Evolutionary conservation across 2,113 vertebrate genomes (phyloP).

Genomic region (Loxodonta africana): DNA sequence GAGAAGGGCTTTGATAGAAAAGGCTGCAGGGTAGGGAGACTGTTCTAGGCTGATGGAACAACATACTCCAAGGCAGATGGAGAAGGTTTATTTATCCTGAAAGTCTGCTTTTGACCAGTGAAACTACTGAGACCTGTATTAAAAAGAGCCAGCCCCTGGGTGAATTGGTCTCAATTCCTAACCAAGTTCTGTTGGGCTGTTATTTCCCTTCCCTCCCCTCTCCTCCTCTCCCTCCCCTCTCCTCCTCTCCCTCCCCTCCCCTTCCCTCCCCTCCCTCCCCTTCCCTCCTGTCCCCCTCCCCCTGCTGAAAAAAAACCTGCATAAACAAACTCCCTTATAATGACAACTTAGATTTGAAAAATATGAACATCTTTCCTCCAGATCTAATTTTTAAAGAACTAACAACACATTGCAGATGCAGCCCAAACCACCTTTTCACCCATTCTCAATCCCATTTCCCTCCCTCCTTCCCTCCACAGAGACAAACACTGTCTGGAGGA

Average conservation of each 20-base stretch:
- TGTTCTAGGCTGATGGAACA: not conserved
- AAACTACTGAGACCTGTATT: not conserved
- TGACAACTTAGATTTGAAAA: not conserved
- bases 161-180: not conserved
- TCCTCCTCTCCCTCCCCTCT: not conserved
- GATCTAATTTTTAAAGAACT: slow-evolving; percentile 17
- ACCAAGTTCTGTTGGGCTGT: not conserved
- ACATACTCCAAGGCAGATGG: not conserved
- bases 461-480: not conserved
- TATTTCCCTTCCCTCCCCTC: not conserved
- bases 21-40: not conserved
- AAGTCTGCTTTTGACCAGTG: slow-evolving; percentile 3
- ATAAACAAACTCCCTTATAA: not conserved
- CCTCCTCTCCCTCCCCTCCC: not conserved
- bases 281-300: not conserved
- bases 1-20: not conserved
- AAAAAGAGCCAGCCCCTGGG: not conserved
- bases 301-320: not conserved
- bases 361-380: not conserved
- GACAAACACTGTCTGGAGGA: not conserved
- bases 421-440: not conserved
- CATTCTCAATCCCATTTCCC: not conserved
- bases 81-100: not conserved
- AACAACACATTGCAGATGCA: not conserved
- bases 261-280: not conserved